Evolutionary conservation across 2,797 vertebrate genomes (phyloP).

Genomic region (Trematomus bernacchii): DNA sequence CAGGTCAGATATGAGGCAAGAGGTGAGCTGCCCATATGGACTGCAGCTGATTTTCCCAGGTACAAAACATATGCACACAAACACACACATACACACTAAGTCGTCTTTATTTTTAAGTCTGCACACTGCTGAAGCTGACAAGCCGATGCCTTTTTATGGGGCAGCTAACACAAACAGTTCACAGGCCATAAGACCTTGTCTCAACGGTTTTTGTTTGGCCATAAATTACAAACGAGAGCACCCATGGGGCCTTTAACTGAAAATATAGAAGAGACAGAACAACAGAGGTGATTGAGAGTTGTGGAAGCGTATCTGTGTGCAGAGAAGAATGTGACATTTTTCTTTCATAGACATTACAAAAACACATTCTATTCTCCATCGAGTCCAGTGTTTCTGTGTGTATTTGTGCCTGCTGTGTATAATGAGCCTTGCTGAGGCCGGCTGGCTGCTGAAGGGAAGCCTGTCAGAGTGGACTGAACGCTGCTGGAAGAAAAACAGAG

Average conservation of each 20-base stretch:
- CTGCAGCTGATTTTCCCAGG: constrained; percentile 86
- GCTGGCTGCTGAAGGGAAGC: constrained; percentile 42
- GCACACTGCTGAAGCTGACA: constrained; percentile 57
- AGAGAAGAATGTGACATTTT: constrained; percentile 20
- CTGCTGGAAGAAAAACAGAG: constrained; percentile 79
- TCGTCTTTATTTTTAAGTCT: constrained; percentile 50
- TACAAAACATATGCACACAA: constrained; percentile 59
- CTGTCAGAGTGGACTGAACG: constrained; percentile 54
- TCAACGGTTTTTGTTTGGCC: constrained; percentile 84
- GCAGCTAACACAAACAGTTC: constrained; percentile 88
- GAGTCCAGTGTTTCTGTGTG: constrained; percentile 18
- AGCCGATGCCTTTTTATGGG: constrained; percentile 84
- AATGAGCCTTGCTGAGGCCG: constrained; percentile 31
- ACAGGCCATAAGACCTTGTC: constrained; percentile 88
- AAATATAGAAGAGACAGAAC: constrained; percentile 54
- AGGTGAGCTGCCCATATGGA: constrained; percentile 89
- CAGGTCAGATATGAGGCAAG: constrained; percentile 46
- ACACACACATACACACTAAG: constrained; percentile 51
- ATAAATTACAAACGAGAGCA: constrained; percentile 86
- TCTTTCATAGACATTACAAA: constrained; percentile 12
- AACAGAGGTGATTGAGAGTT: constrained; percentile 27
- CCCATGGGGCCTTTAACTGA: constrained; percentile 76
- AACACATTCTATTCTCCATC: neutral
- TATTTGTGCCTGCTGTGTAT: constrained; percentile 37
- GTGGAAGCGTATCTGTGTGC: constrained; percentile 43